These are phyloP conservation scores for Melinopterus prodromus DNA, from an alignment of 2,888 invertebrate species.

Conservation along the genomic window DNA sequence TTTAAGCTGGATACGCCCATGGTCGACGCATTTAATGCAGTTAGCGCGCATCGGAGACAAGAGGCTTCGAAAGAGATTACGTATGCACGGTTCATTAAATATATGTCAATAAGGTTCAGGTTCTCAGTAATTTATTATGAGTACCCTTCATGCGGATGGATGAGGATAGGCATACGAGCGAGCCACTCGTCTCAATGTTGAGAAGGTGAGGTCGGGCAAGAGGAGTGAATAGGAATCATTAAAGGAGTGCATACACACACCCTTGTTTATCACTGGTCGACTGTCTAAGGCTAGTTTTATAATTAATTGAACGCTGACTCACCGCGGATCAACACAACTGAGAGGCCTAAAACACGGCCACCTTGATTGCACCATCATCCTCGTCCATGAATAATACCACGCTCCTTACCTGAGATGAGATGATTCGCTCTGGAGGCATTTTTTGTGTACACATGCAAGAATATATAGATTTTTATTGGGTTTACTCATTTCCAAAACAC, in stretches of 20 bases:
- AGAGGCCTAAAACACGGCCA: conserved; percentile 39
- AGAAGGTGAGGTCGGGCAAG: conserved; percentile 15
- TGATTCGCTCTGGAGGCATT: not conserved
- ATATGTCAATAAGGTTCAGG: conserved; percentile 37
- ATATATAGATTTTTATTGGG: too few relatives aligned
- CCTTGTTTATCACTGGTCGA: conserved; percentile 50
- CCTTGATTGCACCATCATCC: conserved; percentile 38
- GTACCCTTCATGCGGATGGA: conserved; percentile 35
- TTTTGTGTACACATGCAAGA: not conserved
- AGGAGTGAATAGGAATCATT: conserved; percentile 47
- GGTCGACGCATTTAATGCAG: conserved; percentile 13
- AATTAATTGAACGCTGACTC: conserved; percentile 54
- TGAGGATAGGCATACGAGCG: conserved; percentile 23
- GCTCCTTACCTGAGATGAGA: not conserved
- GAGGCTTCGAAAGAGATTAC: conserved; percentile 32
- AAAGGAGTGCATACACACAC: conserved; percentile 46
- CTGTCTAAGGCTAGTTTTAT: conserved; percentile 50
- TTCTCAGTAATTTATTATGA: conserved; percentile 36
- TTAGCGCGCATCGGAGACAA: conserved; percentile 28
- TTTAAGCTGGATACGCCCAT: too few relatives aligned
- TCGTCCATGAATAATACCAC: conserved; percentile 7
- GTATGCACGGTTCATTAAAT: conserved; percentile 39
- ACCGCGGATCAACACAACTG: conserved; percentile 39
- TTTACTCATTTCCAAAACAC: too few relatives aligned
- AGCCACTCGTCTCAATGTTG: not conserved